A percentile compares a stretch with the other conserved stretches of the same genome.
phyloP scores from a whole-genome alignment of 1,140 invertebrate species.

The Cryptotermes secundus region DNA sequence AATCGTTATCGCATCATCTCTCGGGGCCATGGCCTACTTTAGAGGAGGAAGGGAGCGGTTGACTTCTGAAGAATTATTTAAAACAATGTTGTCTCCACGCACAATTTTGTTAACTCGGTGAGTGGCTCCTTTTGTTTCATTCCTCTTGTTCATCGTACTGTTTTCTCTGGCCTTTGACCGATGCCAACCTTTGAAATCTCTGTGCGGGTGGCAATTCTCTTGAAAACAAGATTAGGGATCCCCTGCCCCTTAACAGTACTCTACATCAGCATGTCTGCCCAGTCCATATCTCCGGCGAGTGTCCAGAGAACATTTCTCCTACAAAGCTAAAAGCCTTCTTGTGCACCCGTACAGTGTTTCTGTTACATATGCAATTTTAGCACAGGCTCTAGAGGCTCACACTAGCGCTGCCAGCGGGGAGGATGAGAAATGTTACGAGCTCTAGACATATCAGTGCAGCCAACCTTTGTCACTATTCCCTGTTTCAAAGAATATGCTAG shows the following conservation, averaged over 20 bases:
- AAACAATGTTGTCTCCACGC: too few species aligned
- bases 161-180: neutral
- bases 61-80: too few species aligned
- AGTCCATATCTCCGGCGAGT: neutral
- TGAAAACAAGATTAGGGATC: neutral
- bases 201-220: neutral
- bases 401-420: neutral
- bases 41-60: too few species aligned
- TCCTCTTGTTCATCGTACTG: neutral
- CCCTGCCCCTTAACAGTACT: too few species aligned
- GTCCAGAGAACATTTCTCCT: neutral
- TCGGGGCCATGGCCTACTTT: too few species aligned
- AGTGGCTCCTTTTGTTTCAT: too few species aligned
- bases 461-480: too few species aligned
- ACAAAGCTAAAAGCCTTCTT: conserved; percentile 5
- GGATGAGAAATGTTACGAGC: neutral
- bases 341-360: neutral
- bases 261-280: too few species aligned
- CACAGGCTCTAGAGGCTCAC: neutral
- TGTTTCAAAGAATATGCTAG: too few species aligned
- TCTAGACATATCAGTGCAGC: too few species aligned
- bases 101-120: too few species aligned
- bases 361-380: neutral
- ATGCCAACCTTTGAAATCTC: neutral
- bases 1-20: too few species aligned